phyloP scores from a whole-genome alignment of 2,797 vertebrate species.

The Darevskia mixta region DNA sequence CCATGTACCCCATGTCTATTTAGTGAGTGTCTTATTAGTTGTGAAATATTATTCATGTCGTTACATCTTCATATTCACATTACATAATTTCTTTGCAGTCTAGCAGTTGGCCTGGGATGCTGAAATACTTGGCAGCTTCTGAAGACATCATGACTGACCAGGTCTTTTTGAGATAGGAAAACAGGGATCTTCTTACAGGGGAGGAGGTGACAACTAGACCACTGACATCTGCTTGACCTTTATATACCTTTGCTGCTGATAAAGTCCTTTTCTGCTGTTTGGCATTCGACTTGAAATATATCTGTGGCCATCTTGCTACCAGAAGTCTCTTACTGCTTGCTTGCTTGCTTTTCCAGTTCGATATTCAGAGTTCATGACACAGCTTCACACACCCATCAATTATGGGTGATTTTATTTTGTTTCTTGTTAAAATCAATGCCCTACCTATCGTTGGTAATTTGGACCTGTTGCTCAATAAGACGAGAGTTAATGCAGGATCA shows the following conservation, averaged over 20 bases:
- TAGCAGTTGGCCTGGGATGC: not conserved
- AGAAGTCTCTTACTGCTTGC: not conserved
- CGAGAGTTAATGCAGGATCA: not conserved
- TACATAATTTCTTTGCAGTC: not conserved
- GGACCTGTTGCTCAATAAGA: not conserved
- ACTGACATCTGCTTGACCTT: not conserved
- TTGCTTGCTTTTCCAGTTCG: not conserved
- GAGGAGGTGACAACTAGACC: not conserved
- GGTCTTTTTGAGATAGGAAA: not conserved
- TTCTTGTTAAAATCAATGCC: not conserved
- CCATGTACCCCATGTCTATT: not conserved
- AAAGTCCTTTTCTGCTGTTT: not conserved
- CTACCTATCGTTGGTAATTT: not conserved
- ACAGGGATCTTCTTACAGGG: not conserved
- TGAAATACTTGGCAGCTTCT: constrained; percentile 4
- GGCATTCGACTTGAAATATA: not conserved
- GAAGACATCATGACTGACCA: not conserved
- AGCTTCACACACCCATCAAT: not conserved
- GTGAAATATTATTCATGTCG: not conserved
- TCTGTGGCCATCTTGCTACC: not conserved
- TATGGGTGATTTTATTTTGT: not conserved
- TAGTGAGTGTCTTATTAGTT: not conserved
- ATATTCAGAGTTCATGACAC: not conserved
- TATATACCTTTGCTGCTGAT: not conserved
- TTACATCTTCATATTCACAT: constrained; percentile 3